A percentile compares a stretch with the other conserved stretches of the same genome.
These are phyloP conservation scores for Epistrophella euchroma DNA, from an alignment of 2,888 invertebrate species.

Conservation along the genomic window DNA sequence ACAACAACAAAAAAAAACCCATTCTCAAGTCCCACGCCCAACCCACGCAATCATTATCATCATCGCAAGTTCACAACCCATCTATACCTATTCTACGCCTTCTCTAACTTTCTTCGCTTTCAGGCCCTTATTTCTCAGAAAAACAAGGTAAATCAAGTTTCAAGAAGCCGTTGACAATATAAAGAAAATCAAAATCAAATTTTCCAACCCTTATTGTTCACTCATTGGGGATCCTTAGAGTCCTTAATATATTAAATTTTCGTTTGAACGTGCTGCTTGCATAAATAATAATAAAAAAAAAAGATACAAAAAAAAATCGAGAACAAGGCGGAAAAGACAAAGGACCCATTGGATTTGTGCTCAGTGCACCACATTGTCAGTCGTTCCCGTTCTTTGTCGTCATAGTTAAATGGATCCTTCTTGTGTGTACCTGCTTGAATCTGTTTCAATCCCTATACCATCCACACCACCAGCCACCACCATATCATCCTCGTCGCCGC, in stretches of 20 bases:
- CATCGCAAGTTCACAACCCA: conserved; percentile 1
- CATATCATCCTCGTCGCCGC: not conserved
- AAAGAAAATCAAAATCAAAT: conserved; percentile 78
- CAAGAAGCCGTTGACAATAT: conserved; percentile 76
- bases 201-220: conserved; percentile 77
- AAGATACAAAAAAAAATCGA: conserved; percentile 57
- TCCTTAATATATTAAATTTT: conserved; percentile 78
- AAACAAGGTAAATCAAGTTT: conserved; percentile 76
- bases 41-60: conserved; percentile 14
- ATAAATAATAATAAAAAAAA: conserved; percentile 69
- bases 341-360: conserved; percentile 61
- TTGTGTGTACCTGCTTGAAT: conserved; percentile 57
- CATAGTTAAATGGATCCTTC: conserved; percentile 69
- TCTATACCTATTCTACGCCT: not conserved
- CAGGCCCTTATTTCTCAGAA: conserved; percentile 48
- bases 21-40: not conserved
- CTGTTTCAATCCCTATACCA: conserved; percentile 44
- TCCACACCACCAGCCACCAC: not conserved
- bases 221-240: conserved; percentile 74
- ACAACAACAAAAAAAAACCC: not conserved
- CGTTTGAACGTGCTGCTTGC: conserved; percentile 77
- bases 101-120: not conserved
- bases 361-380: conserved; percentile 44
- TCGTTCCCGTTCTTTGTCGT: conserved; percentile 33
- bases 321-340: conserved; percentile 60